Evolutionary conservation across 2,113 vertebrate genomes (phyloP), one percentile per base, ranked within the genome.

Genomic region (Austrofundulus limnaeus): DNA sequence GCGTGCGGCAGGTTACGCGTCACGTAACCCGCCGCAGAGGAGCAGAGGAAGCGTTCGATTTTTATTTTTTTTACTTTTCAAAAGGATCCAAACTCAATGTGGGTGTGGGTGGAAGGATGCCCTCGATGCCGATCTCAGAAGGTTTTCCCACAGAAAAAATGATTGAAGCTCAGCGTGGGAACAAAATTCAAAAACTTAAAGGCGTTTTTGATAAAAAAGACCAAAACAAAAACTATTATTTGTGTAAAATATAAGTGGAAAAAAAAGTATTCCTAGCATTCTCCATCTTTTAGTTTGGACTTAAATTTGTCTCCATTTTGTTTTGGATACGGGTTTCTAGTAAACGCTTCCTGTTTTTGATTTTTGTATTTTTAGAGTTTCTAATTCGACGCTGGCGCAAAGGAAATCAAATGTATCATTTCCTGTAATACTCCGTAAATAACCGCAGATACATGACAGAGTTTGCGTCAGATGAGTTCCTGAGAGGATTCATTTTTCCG

Each of bases 51-150:
- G 58, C 20, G 1, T 25, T 43, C 52, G 10, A 37, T 4, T 12
- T 0, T 20, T n/a, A n/a, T n/a, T n/a, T n/a, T n/a, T n/a, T n/a
- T n/a, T n/a, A n/a, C n/a, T n/a, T 69, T 64, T 61, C 38, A 54
- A 70, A 77, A 61, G 50, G 19, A 45, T 39, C 39, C 0, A 13
- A 38, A 42, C 58, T 46, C 50, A 73, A 54, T 60, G 16, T 68
- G 64, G 80, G 85, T 5, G 81, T 59, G 73, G 47, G 70, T 66
- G 81, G 83, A 75, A 82, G 64, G 39, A 55, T 78, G 70, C 67
- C 53, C 31, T 34, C 31, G 8, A 9, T 60, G 63, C 34, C 51
- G 43, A 51, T 61, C 46, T 56, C 16, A 54, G 6, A 46, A 48
- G 20, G 15, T 54, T 78, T 79, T 82, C 77, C 77, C 81, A 81